phyloP scores from a whole-genome alignment of 1,140 invertebrate species.

The Subanguina moxae region DNA sequence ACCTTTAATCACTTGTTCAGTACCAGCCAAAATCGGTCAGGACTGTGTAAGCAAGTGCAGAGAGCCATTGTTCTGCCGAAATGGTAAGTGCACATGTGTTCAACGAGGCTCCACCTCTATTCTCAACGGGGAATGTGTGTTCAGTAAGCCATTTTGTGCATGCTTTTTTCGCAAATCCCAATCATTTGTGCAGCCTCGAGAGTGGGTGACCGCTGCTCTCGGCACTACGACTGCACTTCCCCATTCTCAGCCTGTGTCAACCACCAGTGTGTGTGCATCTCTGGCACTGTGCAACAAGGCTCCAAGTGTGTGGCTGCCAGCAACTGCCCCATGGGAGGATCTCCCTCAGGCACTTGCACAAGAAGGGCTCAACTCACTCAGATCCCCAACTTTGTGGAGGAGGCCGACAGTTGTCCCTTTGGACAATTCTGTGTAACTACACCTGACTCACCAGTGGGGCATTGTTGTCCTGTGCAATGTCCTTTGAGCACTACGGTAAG shows the following conservation, averaged over 20 bases:
- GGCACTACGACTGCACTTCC: conserved; percentile 58
- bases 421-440: conserved; percentile 48
- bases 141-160: conserved; percentile 36
- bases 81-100: conserved; percentile 57
- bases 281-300: conserved; percentile 57
- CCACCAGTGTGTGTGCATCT: conserved; percentile 57
- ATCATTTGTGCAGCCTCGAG: conserved; percentile 41
- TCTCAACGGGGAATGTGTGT: conserved; percentile 57
- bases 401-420: conserved; percentile 51
- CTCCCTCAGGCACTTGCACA: conserved; percentile 46
- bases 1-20: conserved; percentile 33
- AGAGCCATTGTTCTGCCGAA: conserved; percentile 57
- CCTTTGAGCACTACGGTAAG: conserved; percentile 33
- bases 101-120: conserved; percentile 54
- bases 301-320: conserved; percentile 52
- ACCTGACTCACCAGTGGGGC: conserved; percentile 55
- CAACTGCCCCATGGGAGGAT: conserved; percentile 57
- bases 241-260: conserved; percentile 59
- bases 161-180: background rate
- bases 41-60: conserved; percentile 51
- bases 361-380: conserved; percentile 38
- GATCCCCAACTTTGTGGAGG: conserved; percentile 43
- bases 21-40: conserved; percentile 54
- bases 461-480: conserved; percentile 55
- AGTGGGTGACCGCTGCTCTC: conserved; percentile 56